A percentile compares a stretch with the other conserved stretches of the same genome.
phyloP scores from a whole-genome alignment of 2,113 vertebrate species.

The Protomyctophum bolini region DNA sequence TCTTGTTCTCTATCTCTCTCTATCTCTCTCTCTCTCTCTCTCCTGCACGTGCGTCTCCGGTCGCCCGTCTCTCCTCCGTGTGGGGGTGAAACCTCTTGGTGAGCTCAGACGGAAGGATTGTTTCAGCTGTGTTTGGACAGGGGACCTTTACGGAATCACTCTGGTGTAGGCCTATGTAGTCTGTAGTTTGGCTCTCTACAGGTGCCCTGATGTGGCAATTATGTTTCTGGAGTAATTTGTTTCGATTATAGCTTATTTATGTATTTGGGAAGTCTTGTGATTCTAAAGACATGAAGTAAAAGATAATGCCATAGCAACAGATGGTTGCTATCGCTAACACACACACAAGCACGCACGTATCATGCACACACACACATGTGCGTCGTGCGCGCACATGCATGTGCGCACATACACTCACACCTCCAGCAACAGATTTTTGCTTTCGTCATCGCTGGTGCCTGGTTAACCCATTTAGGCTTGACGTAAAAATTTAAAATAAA shows the following conservation, averaged over 20 bases:
- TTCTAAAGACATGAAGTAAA: background rate
- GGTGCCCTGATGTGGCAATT: conserved; percentile 29
- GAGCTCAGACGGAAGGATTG: conserved; percentile 67
- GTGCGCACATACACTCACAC: background rate
- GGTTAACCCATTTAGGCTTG: no score
- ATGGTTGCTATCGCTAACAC: background rate
- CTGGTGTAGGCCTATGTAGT: background rate
- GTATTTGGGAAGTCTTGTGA: background rate
- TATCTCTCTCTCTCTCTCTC: background rate
- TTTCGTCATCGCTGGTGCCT: conserved; percentile 13
- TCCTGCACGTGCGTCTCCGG: conserved; percentile 29
- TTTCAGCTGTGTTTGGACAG: conserved; percentile 62
- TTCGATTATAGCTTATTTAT: conserved; percentile 27
- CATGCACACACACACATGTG: background rate
- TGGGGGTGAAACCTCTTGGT: conserved; percentile 34
- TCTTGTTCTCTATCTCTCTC: conserved; percentile 23
- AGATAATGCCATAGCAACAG: conserved; percentile 9
- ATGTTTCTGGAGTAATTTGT: conserved; percentile 24
- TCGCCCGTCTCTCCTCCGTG: conserved; percentile 48
- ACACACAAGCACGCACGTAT: background rate
- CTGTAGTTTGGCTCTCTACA: conserved; percentile 28
- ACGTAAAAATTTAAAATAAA: no score
- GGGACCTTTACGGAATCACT: conserved; percentile 4
- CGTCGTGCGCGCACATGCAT: background rate
- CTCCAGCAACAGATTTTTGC: conserved; percentile 6